Evolutionary conservation across 2,113 vertebrate species (phyloP).

Genomic region (Nothobranchius furzeri): DNA sequence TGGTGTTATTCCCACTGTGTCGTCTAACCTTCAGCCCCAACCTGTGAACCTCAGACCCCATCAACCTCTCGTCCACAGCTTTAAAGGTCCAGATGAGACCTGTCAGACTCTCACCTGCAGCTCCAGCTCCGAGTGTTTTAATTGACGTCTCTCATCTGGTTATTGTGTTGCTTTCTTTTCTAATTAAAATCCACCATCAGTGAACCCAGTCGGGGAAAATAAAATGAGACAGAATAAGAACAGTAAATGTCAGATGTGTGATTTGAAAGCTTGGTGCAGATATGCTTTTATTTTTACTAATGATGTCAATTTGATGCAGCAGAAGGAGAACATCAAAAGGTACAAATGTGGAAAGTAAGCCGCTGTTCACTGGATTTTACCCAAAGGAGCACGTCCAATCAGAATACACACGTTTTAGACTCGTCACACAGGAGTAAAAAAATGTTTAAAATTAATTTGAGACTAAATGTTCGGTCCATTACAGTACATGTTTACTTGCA

Average conservation of each 20-base stretch:
- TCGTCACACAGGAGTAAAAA: too few species aligned
- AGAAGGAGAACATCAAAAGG: conserved; percentile 42
- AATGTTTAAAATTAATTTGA: too few species aligned
- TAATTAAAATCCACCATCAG: conserved; percentile 43
- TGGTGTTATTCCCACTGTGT: conserved; percentile 28
- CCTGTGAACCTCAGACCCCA: conserved; percentile 33
- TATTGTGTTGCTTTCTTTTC: background rate
- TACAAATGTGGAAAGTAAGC: background rate
- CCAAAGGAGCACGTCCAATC: too few species aligned
- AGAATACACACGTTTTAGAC: too few species aligned
- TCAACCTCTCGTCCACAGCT: conserved; percentile 28
- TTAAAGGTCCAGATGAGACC: conserved; percentile 36
- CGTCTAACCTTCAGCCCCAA: conserved; percentile 32
- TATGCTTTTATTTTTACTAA: conserved; percentile 36
- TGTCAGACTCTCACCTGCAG: conserved; percentile 40
- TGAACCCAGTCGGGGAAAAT: background rate
- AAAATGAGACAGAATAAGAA: conserved; percentile 14
- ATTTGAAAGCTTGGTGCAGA: too few species aligned
- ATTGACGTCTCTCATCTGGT: conserved; percentile 32
- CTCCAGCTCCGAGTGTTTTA: conserved; percentile 6
- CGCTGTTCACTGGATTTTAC: background rate
- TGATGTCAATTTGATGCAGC: conserved; percentile 31
- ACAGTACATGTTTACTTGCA: too few species aligned
- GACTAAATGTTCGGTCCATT: too few species aligned
- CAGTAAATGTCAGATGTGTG: too few species aligned